Evolutionary conservation across 2,797 vertebrate genomes (phyloP).

Genomic region (Micrastur ruficollis): DNA sequence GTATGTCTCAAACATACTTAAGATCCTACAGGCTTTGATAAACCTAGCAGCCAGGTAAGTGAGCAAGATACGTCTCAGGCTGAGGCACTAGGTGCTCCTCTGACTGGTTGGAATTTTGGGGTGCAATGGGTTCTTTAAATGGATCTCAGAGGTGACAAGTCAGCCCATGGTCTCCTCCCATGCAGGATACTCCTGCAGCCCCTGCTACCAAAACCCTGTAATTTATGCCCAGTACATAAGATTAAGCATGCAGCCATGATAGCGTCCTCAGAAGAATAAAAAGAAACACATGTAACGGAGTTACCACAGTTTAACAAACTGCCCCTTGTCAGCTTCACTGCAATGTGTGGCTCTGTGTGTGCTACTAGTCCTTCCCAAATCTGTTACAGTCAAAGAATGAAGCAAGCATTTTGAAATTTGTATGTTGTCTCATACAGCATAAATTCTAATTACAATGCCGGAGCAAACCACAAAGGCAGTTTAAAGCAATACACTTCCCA

Average conservation of each 20-base stretch:
- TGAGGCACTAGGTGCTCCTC: fast-evolving
- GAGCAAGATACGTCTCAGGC: fast-evolving
- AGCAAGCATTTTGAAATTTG: not conserved
- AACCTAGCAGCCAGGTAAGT: not conserved
- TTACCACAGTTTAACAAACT: not conserved
- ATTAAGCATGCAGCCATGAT: fast-evolving
- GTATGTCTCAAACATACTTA: not conserved
- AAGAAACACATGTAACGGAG: fast-evolving
- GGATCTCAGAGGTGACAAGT: not conserved
- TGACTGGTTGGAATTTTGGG: not conserved
- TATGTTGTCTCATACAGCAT: not conserved
- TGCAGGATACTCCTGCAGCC: fast-evolving
- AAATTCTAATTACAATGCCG: not conserved
- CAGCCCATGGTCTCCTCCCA: not conserved
- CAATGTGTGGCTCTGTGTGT: fast-evolving
- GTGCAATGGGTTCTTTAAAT: fast-evolving
- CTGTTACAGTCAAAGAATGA: not conserved
- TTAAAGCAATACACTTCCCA: not conserved
- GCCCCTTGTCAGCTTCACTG: not conserved
- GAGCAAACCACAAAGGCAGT: not conserved
- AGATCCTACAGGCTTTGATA: not conserved
- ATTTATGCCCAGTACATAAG: too few species aligned
- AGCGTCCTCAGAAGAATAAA: fast-evolving
- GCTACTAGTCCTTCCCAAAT: not conserved
- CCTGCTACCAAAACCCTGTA: not conserved